Conservation (phyloP, 2,797 vertebrate species). For the Capromys pilorides region DNA sequence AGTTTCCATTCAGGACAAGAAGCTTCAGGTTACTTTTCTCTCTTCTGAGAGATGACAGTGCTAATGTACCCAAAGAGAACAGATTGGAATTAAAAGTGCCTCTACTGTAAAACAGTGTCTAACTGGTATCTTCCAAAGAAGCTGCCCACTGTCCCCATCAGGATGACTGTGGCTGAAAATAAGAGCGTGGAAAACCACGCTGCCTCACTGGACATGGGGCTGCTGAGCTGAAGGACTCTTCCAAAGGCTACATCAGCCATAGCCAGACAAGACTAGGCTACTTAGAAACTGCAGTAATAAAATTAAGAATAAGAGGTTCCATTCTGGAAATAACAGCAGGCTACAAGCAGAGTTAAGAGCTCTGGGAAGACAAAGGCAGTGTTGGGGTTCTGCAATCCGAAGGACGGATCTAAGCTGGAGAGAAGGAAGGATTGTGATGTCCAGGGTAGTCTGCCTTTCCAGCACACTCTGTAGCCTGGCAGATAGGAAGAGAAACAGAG, state of each 20-base stretch:
- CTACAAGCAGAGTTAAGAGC: no score
- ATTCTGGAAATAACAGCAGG: not conserved
- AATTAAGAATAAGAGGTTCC: not conserved
- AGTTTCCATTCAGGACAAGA: conserved; percentile 79
- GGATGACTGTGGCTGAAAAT: not conserved
- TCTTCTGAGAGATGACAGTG: conserved; percentile 69
- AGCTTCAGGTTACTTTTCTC: conserved; percentile 56
- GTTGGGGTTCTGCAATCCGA: not conserved
- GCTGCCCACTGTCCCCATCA: not conserved
- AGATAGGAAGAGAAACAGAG: not conserved
- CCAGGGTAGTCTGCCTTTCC: not conserved
- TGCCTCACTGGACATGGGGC: not conserved
- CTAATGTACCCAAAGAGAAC: conserved; percentile 65
- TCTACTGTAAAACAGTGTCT: not conserved
- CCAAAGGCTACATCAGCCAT: not conserved
- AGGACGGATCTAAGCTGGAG: not conserved
- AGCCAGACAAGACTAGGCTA: not conserved
- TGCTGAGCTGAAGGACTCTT: not conserved
- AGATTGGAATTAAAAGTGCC: not conserved
- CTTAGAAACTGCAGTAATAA: not conserved
- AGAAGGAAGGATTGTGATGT: not conserved
- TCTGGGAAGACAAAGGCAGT: not conserved
- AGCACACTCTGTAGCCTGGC: not conserved
- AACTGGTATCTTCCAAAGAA: not conserved
- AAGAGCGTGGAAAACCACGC: not conserved